Percentiles rank a stretch among this genome's conserved stretches.
phyloP scores from a whole-genome alignment of 2,888 invertebrate genomes.

The Cantharis flavilabris region DNA sequence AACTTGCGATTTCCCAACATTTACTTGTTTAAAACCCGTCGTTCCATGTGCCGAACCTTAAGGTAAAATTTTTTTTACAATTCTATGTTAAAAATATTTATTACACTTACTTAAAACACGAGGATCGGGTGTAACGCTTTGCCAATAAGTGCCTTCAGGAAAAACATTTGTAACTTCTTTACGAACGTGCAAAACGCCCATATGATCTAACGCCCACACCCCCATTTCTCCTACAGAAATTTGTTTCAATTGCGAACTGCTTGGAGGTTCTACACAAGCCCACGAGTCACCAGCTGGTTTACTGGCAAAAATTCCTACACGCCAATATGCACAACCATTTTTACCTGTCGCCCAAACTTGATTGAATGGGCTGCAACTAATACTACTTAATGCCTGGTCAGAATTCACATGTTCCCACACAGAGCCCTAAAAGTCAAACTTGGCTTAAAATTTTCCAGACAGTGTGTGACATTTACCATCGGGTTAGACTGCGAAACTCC shows the following conservation, averaged over 20 bases:
- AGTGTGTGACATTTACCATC: slow-evolving; percentile 60
- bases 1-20: slow-evolving; percentile 70
- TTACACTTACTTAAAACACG: slow-evolving; percentile 57
- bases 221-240: slow-evolving; percentile 73
- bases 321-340: slow-evolving; percentile 83
- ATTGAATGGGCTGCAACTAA: slow-evolving; percentile 70
- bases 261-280: slow-evolving; percentile 78
- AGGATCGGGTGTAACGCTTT: slow-evolving; percentile 65
- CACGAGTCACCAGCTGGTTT: slow-evolving; percentile 72
- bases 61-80: neutral
- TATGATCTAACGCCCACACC: slow-evolving; percentile 81
- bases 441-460: slow-evolving; percentile 6
- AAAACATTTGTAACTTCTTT: slow-evolving; percentile 75
- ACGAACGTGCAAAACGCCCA: slow-evolving; percentile 75
- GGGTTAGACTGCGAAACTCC: slow-evolving; percentile 77
- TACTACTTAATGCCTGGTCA: slow-evolving; percentile 77
- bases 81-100: neutral
- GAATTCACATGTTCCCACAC: slow-evolving; percentile 82
- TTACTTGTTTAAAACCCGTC: slow-evolving; percentile 70
- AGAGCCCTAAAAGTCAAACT: slow-evolving; percentile 61
- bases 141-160: slow-evolving; percentile 87
- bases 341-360: slow-evolving; percentile 86
- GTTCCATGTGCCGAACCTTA: slow-evolving; percentile 50
- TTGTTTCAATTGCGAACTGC: slow-evolving; percentile 69
- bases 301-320: slow-evolving; percentile 72